Evolutionary conservation across 1,140 invertebrate genomes (phyloP).

Genomic region (Chironomus tepperi): DNA sequence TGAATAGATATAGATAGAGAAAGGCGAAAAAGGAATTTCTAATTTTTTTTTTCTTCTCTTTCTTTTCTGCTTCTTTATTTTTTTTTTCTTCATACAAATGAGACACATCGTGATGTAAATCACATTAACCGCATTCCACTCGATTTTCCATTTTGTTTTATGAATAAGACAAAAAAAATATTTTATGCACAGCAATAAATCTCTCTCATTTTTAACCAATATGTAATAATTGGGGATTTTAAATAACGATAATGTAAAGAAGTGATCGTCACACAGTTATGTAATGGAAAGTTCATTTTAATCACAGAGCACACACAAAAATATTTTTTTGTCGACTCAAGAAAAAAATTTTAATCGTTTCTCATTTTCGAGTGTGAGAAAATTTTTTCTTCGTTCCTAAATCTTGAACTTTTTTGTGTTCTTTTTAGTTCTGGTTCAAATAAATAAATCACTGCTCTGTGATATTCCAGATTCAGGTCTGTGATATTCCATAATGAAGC

Average conservation of each 20-base stretch:
- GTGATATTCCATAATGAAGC: too few species aligned
- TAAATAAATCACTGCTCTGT: too few species aligned
- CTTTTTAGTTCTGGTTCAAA: too few species aligned
- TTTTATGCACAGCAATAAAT: not conserved
- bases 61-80: not conserved
- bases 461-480: too few species aligned
- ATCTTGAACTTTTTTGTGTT: too few species aligned
- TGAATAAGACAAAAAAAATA: not conserved
- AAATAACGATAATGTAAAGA: not conserved
- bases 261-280: not conserved
- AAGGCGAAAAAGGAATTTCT: constrained; percentile 12
- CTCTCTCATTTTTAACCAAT: not conserved
- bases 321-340: not conserved
- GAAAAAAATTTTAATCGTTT: not conserved
- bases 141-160: not conserved
- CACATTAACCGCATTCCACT: constrained; percentile 6
- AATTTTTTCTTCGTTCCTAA: not conserved
- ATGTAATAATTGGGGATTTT: not conserved
- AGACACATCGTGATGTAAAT: constrained; percentile 12
- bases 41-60: not conserved
- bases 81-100: not conserved
- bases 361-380: not conserved
- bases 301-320: not conserved
- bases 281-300: constrained; percentile 10
- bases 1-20: not conserved